Evolutionary conservation across 2,797 vertebrate genomes (phyloP).

Genomic region (Scomberomorus guttatus): DNA sequence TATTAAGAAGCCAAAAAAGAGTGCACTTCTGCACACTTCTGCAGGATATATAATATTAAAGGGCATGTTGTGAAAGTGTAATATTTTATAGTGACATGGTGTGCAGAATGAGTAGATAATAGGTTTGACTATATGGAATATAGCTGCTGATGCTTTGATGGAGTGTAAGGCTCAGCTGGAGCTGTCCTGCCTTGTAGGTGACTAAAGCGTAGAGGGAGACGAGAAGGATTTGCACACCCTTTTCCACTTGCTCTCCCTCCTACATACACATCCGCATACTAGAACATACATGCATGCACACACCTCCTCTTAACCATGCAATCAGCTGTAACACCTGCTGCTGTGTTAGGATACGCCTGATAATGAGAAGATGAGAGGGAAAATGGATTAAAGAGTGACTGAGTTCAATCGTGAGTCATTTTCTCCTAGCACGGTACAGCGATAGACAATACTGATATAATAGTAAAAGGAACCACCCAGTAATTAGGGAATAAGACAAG

Average conservation of each 20-base stretch:
- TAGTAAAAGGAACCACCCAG: not conserved
- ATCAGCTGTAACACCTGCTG: slow-evolving; percentile 31
- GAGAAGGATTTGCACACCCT: not conserved
- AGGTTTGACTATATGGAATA: not conserved
- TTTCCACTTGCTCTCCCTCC: not conserved
- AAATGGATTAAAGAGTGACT: slow-evolving; percentile 6
- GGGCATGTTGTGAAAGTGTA: not conserved
- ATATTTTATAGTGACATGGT: not conserved
- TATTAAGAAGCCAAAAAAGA: not conserved
- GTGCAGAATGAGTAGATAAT: not conserved
- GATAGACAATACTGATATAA: slow-evolving; percentile 5
- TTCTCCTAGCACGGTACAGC: not conserved
- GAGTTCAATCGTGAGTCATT: slow-evolving; percentile 18
- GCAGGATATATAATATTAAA: not conserved
- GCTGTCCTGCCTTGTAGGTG: slow-evolving; percentile 13
- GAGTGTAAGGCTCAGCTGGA: slow-evolving; percentile 70
- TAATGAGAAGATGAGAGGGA: slow-evolving; percentile 22
- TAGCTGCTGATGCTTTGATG: slow-evolving; percentile 22
- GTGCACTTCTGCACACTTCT: too few species aligned
- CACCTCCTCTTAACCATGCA: slow-evolving; percentile 9
- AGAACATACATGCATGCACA: not conserved
- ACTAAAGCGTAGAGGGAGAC: not conserved
- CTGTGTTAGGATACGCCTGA: slow-evolving; percentile 6
- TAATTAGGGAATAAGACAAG: not conserved
- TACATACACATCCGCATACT: not conserved